Evolutionary conservation across 2,113 vertebrate species (phyloP), one percentile per base, ranked within the genome.

Genomic region (Pagrus major): DNA sequence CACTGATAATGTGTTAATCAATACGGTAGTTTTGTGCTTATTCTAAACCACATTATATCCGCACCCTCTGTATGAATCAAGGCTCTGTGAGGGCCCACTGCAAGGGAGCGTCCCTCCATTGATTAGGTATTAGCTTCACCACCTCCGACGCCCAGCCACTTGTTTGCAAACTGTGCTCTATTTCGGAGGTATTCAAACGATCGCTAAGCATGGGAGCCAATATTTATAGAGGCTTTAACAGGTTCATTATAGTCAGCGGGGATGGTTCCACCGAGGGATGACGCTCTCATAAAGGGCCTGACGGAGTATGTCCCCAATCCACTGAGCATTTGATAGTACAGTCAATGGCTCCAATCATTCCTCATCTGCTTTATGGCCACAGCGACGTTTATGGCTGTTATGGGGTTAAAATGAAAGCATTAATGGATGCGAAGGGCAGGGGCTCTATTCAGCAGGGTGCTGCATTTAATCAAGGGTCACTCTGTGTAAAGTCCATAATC

Each of bases 161-260:
- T 93, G 90, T 93, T 93, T 90, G 90, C 81, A 85, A 87, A 84
- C 47, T 3, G 44, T 18, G 65, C 68, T 89, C 67, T 75, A 78
- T 86, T 89, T 79, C 67, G 12, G 79, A 81, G 86, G 75, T 91
- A 90, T 86, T 90, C 87, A 91, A 91, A 91, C 79, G 51, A 88
- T 93, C 84, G 71, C 88, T 81, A 88, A 86, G 81, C 80, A 82
- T 29, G 63, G 49, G 71, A 90, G 88, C 89, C 86, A 80, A 92
- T 94, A 94, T 94, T 95, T 94, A 95, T 92, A 73, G 91, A 85
- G 91, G 86, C 80, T 88, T 91, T 93, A 93, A 94, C 89, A 68
- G 91, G 81, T 92, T 94, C 90, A 94, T 94, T 95, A 95, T 86
- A 72, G 85, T 87, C 86, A 58, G 80, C 23, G 81, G 55, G 82